Evolutionary conservation across 2,797 vertebrate genomes (phyloP).

Genomic region (Oreochromis grahami): DNA sequence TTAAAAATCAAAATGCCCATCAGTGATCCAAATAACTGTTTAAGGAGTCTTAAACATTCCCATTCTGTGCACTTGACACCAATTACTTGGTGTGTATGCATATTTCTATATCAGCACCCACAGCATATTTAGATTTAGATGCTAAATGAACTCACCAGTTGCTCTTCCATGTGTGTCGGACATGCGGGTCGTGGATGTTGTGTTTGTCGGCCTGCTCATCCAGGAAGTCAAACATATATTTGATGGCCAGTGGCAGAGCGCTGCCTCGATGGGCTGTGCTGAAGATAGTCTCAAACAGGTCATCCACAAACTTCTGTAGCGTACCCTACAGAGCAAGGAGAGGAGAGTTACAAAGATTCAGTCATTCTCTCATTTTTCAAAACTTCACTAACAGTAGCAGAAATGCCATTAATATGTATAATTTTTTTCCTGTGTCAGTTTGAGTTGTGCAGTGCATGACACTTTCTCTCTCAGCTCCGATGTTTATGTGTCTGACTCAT

Average conservation of each 20-base stretch:
- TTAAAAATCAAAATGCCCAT: not conserved
- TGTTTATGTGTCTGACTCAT: slow-evolving; percentile 36
- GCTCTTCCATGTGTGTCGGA: slow-evolving; percentile 98
- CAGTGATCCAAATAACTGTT: not conserved
- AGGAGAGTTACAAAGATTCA: not conserved
- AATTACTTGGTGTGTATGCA: not conserved
- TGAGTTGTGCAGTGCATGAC: slow-evolving; percentile 3
- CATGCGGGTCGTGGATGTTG: slow-evolving; percentile 93
- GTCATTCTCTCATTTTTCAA: not conserved
- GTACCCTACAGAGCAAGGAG: slow-evolving; percentile 80
- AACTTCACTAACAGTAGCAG: not conserved
- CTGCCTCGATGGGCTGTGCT: slow-evolving; percentile 96
- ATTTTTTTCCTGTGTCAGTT: not conserved
- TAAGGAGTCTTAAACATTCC: not conserved
- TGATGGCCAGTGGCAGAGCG: slow-evolving; percentile 94
- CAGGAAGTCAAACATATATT: slow-evolving; percentile 99
- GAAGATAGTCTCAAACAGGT: slow-evolving; percentile 98
- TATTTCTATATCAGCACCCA: not conserved
- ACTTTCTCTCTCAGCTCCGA: not conserved
- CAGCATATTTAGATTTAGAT: too few relatives aligned
- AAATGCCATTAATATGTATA: not conserved
- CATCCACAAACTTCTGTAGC: slow-evolving; percentile 97
- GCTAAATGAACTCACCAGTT: slow-evolving; percentile 86
- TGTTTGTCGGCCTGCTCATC: slow-evolving; percentile 98
- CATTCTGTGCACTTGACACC: not conserved